Conservation (phyloP, 2,113 vertebrate genomes). For the Elephantulus edwardii region DNA sequence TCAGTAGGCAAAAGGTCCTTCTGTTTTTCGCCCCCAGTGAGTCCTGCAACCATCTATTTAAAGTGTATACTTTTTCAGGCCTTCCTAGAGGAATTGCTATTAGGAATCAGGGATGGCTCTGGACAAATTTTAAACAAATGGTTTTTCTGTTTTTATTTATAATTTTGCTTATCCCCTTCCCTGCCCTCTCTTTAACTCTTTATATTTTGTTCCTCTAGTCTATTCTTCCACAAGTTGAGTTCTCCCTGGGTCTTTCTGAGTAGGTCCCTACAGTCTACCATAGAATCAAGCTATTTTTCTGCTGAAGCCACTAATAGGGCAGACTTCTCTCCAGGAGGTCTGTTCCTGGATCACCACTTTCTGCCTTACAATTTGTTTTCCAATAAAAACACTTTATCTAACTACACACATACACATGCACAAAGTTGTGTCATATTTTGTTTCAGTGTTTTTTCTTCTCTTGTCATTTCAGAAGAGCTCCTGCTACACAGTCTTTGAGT, state of each 20-base stretch:
- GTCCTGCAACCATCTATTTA: not conserved
- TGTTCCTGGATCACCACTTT: not conserved
- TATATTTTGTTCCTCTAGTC: not conserved
- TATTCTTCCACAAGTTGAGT: not conserved
- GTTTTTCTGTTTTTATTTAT: not conserved
- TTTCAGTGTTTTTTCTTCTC: not conserved
- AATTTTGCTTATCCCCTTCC: not conserved
- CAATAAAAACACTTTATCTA: not conserved
- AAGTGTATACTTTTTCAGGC: not conserved
- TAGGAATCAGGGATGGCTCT: not conserved
- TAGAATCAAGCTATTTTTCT: not conserved
- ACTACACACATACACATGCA: not conserved
- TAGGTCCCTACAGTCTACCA: not conserved
- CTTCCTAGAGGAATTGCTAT: not conserved
- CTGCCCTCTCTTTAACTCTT: not conserved
- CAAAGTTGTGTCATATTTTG: not conserved
- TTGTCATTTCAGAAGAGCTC: not conserved
- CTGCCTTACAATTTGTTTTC: not conserved
- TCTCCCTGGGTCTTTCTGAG: not conserved
- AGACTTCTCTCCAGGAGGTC: not conserved
- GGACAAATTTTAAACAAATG: not conserved
- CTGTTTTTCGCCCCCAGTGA: not conserved
- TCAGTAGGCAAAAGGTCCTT: not conserved
- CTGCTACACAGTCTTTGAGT: not conserved
- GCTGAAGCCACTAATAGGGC: not conserved